phyloP scores from a whole-genome alignment of 1,140 invertebrate species.

The Drosophila melanica region DNA sequence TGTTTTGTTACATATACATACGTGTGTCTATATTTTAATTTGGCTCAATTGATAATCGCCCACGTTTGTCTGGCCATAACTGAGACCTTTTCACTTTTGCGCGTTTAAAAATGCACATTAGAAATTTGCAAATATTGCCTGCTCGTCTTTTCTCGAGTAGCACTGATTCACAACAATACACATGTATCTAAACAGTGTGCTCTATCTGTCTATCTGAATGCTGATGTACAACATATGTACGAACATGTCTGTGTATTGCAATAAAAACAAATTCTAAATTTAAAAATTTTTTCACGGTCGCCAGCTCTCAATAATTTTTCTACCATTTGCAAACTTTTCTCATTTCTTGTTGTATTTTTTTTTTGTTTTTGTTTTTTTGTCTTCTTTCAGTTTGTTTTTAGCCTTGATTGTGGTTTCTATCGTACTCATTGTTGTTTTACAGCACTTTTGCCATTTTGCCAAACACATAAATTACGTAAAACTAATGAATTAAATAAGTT shows the following conservation, averaged over 20 bases:
- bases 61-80: conserved; percentile 44
- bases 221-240: not conserved
- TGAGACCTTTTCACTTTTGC: conserved; percentile 60
- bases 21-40: conserved; percentile 22
- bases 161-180: conserved; percentile 17
- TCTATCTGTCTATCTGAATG: conserved; percentile 7
- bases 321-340: conserved; percentile 48
- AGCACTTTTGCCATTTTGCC: conserved; percentile 33
- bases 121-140: conserved; percentile 18
- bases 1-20: conserved; percentile 15
- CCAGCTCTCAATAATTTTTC: conserved; percentile 53
- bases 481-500: conserved; percentile 46
- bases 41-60: conserved; percentile 45
- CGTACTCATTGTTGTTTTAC: conserved; percentile 28
- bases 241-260: conserved; percentile 4
- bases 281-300: conserved; percentile 71
- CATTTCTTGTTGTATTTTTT: conserved; percentile 32
- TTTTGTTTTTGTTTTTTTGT: no score
- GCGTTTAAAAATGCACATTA: conserved; percentile 11
- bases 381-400: conserved; percentile 30
- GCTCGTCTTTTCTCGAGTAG: conserved; percentile 8
- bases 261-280: conserved; percentile 68
- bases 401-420: conserved; percentile 33
- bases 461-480: conserved; percentile 46
- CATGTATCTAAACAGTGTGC: not conserved